Conservation (phyloP, 2,797 vertebrate species). For the Neopelma chrysocephalum region DNA sequence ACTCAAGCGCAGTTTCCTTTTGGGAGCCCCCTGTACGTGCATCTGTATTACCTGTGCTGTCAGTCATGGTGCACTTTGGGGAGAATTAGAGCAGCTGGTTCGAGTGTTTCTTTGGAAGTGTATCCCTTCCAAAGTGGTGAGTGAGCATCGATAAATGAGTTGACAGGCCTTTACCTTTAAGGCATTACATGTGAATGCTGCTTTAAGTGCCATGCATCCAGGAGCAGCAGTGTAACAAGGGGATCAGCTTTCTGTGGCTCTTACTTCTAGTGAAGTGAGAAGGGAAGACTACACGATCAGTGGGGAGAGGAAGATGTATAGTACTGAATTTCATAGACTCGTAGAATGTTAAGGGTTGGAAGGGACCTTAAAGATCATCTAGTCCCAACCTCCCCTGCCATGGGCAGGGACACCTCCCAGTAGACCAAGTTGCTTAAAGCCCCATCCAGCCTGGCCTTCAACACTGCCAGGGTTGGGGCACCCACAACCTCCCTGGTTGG, state of each 20-base stretch:
- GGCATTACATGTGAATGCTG: neutral
- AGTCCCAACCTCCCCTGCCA: neutral
- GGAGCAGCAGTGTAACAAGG: neutral
- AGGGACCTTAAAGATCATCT: neutral
- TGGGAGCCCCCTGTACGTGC: neutral
- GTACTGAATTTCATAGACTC: neutral
- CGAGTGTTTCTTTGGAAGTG: neutral
- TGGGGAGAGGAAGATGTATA: neutral
- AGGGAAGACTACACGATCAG: accelerated
- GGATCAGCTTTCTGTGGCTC: neutral
- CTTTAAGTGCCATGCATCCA: neutral
- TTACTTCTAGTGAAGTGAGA: neutral
- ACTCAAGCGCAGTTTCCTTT: neutral
- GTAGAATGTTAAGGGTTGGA: neutral
- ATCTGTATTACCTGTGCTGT: neutral
- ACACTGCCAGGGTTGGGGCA: neutral
- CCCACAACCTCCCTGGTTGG: neutral
- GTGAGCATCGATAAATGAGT: neutral
- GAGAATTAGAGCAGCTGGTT: neutral
- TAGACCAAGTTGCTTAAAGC: neutral
- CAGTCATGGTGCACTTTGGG: neutral
- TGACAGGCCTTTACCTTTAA: neutral
- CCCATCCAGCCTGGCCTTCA: neutral
- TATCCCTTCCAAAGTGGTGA: neutral
- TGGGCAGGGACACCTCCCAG: neutral